A percentile compares a stretch with the other conserved stretches of the same genome.
Conservation (phyloP, 2,797 vertebrate species). For the Xerus rutilus region DNA sequence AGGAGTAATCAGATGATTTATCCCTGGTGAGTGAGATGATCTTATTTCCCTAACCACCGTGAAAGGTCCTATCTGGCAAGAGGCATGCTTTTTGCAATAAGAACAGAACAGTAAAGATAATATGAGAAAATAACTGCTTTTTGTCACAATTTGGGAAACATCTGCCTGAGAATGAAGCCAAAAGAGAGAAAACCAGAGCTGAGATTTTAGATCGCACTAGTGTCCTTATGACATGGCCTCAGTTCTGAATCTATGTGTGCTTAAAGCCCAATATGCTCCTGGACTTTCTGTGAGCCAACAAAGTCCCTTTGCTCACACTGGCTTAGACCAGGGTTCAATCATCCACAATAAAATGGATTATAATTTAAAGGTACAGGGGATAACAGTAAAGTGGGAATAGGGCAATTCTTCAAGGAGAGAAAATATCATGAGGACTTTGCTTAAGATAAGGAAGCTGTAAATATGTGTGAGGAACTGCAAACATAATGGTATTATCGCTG, state of each 20-base stretch:
- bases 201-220: neutral
- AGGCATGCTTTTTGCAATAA: neutral
- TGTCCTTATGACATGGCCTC: neutral
- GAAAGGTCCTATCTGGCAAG: neutral
- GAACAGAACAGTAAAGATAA: neutral
- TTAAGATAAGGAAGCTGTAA: neutral
- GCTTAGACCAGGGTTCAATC: neutral
- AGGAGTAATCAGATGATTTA: neutral
- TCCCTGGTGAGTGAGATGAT: neutral
- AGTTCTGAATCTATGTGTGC: neutral
- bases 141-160: neutral
- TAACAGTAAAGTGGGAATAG: neutral
- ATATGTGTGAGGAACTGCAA: neutral
- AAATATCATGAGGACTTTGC: neutral
- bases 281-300: neutral
- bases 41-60: neutral
- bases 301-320: neutral
- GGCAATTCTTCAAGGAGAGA: neutral
- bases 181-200: neutral
- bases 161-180: neutral
- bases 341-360: neutral
- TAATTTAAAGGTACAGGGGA: neutral
- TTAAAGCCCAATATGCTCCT: neutral
- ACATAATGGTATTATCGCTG: neutral
- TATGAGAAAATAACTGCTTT: neutral